Conservation (phyloP, 2,888 invertebrate genomes). For the Seladonia tumulorum region DNA sequence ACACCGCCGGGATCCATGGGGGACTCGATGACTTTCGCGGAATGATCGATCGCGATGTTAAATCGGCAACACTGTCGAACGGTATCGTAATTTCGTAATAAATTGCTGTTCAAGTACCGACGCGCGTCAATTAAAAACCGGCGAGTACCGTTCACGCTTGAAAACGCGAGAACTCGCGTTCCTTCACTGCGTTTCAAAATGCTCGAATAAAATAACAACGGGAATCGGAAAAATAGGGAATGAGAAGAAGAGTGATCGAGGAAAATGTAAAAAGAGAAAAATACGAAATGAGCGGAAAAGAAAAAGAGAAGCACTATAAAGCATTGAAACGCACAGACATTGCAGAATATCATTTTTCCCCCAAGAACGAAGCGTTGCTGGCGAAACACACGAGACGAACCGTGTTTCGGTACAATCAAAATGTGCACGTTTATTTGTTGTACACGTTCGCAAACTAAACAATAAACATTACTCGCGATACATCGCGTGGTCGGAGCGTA, state of each 20-base stretch:
- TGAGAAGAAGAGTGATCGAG: too few relatives aligned
- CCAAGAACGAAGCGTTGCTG: neutral
- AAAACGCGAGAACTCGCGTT: neutral
- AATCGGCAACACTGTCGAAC: slow-evolving; percentile 33
- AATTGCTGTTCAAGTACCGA: slow-evolving; percentile 37
- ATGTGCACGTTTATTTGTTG: neutral
- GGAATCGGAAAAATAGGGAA: too few relatives aligned
- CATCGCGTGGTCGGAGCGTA: neutral
- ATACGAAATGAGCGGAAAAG: neutral
- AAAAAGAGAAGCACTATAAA: neutral
- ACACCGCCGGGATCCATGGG: neutral
- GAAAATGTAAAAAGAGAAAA: neutral
- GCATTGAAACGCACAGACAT: neutral
- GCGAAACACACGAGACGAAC: neutral
- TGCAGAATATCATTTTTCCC: neutral
- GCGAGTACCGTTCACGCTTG: slow-evolving; percentile 19
- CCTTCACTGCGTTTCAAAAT: neutral
- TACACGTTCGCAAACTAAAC: neutral
- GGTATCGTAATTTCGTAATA: slow-evolving; percentile 28
- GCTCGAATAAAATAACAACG: neutral
- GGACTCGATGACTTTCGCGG: neutral
- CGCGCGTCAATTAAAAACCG: slow-evolving; percentile 31
- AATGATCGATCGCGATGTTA: slow-evolving; percentile 34
- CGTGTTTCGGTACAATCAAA: neutral
- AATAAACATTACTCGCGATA: neutral